Base-by-base conservation (phyloP, 2,888 invertebrate species). In the Carcina quercana region DNA sequence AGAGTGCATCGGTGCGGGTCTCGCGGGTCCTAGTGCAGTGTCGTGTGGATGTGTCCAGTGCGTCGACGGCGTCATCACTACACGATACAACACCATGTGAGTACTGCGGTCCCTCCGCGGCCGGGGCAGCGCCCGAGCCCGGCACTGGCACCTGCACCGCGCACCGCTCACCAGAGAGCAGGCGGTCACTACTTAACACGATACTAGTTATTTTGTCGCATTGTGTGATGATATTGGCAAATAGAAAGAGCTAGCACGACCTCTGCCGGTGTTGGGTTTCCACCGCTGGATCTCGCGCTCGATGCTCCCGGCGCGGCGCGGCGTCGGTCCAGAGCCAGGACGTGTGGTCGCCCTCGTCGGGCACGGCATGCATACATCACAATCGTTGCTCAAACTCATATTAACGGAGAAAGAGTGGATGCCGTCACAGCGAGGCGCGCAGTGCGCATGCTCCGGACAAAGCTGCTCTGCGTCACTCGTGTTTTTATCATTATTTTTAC, bases 1-100 rank as follows among this genome's bases (percentile, higher is more conserved):
- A 55, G 57, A 64, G 65, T 67, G 67, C 59, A 59, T 55, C 30
- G 20, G 43, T 34, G 32, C 35, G 33, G 35, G 44, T 34, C 53
- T 52, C 38, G 49, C 47, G 61, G 45, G 54, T 47, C 47, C 58
- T 53, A 46, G 32, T 45, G 52, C 50, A 49, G 69, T 59, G 60
- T 56, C 47, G 53, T 53, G 53, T 53, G 49, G 35, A 48, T 45
- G 46, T 38, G 40, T 35, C 32, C 35, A 37, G 55, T 62, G 66
- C 42, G 48, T 57, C 38, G 47, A n/a, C 43, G 42, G 32, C 38
- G 40, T 34, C n/a, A n/a, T n/a, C n/a, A n/a, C 46, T 20, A 8
- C 39, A 41, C 49, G 38, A 47, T 39, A 53, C 45, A 54, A 48
- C 53, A n/a, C 53, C 59, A 61, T 65, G 79, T 79, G 56, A 78